Percentiles rank a stretch among this genome's conserved stretches.
phyloP scores from a whole-genome alignment of 2,113 vertebrate species.

The Lonchura striata region DNA sequence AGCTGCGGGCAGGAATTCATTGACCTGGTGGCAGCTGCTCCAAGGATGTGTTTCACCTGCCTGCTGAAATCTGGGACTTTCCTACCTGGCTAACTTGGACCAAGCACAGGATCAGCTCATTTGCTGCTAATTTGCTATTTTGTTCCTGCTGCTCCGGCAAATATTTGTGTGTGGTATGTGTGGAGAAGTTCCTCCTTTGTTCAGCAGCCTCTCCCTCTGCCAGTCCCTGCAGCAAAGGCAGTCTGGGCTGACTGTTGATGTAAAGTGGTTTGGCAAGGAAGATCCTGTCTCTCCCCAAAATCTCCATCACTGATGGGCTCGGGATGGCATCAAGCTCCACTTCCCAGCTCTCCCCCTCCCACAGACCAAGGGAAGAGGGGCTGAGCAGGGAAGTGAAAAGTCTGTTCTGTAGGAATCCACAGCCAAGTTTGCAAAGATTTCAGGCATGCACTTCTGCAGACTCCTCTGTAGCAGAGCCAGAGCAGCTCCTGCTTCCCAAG shows the following conservation, averaged over 20 bases:
- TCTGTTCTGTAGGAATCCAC: neutral
- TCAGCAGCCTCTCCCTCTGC: slow-evolving; percentile 31
- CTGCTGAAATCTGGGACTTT: slow-evolving; percentile 15
- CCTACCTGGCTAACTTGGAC: neutral
- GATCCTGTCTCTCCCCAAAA: neutral
- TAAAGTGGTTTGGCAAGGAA: slow-evolving; percentile 47
- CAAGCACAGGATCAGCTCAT: neutral
- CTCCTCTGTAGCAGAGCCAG: neutral
- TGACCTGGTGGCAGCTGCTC: neutral
- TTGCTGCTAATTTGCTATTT: slow-evolving; percentile 51
- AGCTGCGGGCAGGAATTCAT: neutral
- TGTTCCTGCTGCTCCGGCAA: slow-evolving; percentile 50
- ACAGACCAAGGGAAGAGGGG: neutral
- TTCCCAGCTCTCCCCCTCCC: neutral
- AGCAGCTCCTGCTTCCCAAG: neutral
- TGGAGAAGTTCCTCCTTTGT: slow-evolving; percentile 51
- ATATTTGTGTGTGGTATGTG: slow-evolving; percentile 57
- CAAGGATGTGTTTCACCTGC: slow-evolving; percentile 15
- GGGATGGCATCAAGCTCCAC: neutral
- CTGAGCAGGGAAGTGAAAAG: neutral
- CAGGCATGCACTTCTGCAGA: neutral
- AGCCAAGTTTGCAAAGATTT: slow-evolving; percentile 4
- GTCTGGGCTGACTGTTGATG: slow-evolving; percentile 9
- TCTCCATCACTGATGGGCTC: neutral
- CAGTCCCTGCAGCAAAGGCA: slow-evolving; percentile 52